Percentiles rank a stretch among this genome's conserved stretches.
Evolutionary conservation across 2,797 vertebrate species (phyloP).

Genomic region (Neoniphon sammara): DNA sequence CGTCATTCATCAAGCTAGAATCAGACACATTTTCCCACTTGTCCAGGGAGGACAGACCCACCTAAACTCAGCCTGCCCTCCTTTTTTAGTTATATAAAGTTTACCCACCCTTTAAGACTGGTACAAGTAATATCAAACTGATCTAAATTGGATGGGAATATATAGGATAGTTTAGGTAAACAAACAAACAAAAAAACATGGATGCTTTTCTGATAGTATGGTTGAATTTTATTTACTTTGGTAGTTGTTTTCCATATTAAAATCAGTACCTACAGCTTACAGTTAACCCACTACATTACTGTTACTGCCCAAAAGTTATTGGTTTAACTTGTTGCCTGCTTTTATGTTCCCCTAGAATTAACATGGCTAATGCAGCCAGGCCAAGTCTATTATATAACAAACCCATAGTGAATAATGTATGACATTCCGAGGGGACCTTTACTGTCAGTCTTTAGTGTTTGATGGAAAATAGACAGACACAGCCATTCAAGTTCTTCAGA

Average conservation of each 20-base stretch:
- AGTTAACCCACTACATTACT: slow-evolving; percentile 6
- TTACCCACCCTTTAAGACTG: too few relatives aligned
- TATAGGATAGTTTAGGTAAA: too few relatives aligned
- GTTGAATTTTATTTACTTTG: neutral
- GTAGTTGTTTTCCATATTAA: neutral
- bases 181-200: too few relatives aligned
- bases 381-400: slow-evolving; percentile 36
- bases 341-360: slow-evolving; percentile 4
- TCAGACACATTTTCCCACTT: neutral
- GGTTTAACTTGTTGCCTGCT: slow-evolving; percentile 55
- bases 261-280: slow-evolving; percentile 8
- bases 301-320: slow-evolving; percentile 32
- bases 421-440: slow-evolving; percentile 12
- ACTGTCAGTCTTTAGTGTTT: neutral
- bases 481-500: neutral
- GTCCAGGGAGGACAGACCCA: neutral
- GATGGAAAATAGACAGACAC: slow-evolving; percentile 10
- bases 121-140: too few relatives aligned
- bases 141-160: too few relatives aligned
- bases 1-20: slow-evolving; percentile 6
- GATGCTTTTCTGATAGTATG: neutral
- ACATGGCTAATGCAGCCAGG: slow-evolving; percentile 16
- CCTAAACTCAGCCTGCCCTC: neutral
- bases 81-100: neutral
- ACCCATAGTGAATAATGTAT: too few relatives aligned